Percentiles rank a stretch among this genome's conserved stretches.
phyloP scores from a whole-genome alignment of 2,113 vertebrate genomes.

The Xiphophorus couchianus region DNA sequence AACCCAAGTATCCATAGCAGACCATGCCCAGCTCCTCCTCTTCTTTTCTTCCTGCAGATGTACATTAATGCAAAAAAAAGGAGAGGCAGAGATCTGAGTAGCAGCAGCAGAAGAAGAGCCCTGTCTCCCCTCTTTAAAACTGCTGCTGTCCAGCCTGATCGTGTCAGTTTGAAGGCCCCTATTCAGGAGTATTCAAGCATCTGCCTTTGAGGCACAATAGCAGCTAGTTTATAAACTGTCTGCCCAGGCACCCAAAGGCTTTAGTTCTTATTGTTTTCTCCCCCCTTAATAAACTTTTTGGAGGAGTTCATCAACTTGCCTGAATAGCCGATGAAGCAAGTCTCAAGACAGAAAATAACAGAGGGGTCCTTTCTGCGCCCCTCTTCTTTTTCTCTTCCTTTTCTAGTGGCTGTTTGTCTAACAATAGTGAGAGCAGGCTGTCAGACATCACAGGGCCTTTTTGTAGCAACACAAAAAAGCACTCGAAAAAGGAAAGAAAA shows the following conservation, averaged over 20 bases:
- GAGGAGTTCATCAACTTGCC: conserved; percentile 99
- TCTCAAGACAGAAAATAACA: conserved; percentile 92
- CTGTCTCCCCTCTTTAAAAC: conserved; percentile 85
- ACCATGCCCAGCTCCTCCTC: conserved; percentile 74
- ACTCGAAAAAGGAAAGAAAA: conserved; percentile 57
- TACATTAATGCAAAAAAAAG: conserved; percentile 88
- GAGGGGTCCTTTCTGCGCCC: conserved; percentile 83
- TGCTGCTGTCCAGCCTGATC: conserved; percentile 96
- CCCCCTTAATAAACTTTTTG: conserved; percentile 99
- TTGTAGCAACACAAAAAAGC: conserved; percentile 71
- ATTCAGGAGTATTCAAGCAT: conserved; percentile 99
- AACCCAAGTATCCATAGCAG: conserved; percentile 41
- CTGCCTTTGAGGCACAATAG: conserved; percentile 92
- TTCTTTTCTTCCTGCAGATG: conserved; percentile 85
- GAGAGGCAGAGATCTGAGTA: conserved; percentile 74
- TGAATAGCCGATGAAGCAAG: conserved; percentile 95
- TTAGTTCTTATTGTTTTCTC: conserved; percentile 91
- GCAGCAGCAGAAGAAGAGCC: conserved; percentile 69
- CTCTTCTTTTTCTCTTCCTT: conserved; percentile 74
- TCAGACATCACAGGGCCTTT: conserved; percentile 83
- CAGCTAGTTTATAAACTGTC: conserved; percentile 95
- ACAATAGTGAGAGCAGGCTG: conserved; percentile 84
- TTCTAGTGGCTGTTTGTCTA: conserved; percentile 75
- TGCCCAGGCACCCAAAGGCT: conserved; percentile 89
- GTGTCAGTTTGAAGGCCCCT: conserved; percentile 96